Base-by-base conservation (phyloP, 1,140 invertebrate species). In the Lasioglossum albipes region DNA sequence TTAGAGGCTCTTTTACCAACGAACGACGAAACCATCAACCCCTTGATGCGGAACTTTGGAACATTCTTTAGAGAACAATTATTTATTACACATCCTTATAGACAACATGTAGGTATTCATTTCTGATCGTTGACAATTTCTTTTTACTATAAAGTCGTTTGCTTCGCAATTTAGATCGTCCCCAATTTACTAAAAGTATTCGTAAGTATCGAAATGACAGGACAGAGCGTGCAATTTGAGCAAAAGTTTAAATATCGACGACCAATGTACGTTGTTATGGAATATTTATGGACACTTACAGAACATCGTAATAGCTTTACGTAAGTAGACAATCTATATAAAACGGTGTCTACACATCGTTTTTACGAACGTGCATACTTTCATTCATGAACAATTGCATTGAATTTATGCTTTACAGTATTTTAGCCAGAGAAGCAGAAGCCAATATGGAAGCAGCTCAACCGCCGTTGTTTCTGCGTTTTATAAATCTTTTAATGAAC, bases 191-290 rank as follows among this genome's bases (percentile, higher is more conserved):
- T 99, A 31, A 95, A 98, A 89, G 98, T 99, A 5, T 99, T 99
- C 93, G 98, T 99, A 54, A 97, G 97, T 79, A 99, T 99, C 78
- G 98, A 99, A 94, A 98, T 99, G 97, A 99, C 98, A 4, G 98
- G 98, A 0, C 97, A 99, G 91, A 97, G 96, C 91, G 98, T 99
- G 10, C 96, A 97, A 89, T 99, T 99, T 94, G 98, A 99, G 91
- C 97, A 99, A 92, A 99, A 99, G 93, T 99, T 99, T 90, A 98
- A 99, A 91, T 99, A 99, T 91, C 94, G 98, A 59, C 94, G 97
- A 75, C 98, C 98, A 10, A 99, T 99, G 98, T 99, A 99, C 90
- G 94, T 96, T 67, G 96, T 98, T 2, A 97, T 99, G 95, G 96
- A 98, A 88, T 98, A 98, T 93, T 94, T 99, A 18, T 99, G 98